These are phyloP conservation scores for Pipistrellus nathusii DNA, from an alignment of 2,797 vertebrate species.

Conservation along the genomic window DNA sequence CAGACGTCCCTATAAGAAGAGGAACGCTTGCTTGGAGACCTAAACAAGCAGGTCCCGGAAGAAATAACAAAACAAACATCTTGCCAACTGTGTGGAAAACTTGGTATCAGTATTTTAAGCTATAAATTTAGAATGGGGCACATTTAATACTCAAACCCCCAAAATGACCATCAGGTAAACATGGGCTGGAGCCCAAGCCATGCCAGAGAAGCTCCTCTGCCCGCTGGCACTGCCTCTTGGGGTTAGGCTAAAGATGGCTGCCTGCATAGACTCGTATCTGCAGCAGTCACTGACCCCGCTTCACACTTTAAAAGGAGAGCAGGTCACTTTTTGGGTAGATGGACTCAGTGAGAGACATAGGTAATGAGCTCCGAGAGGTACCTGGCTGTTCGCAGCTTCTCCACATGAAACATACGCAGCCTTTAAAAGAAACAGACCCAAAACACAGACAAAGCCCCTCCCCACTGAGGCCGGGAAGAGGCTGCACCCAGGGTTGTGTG, in stretches of 20 bases:
- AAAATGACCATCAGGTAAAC: conserved; percentile 71
- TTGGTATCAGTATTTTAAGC: conserved; percentile 54
- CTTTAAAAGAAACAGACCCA: conserved; percentile 57
- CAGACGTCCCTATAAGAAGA: conserved; percentile 72
- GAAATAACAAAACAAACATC: conserved; percentile 71
- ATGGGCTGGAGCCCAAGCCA: conserved; percentile 59
- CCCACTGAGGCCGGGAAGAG: conserved; percentile 36
- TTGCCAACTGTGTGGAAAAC: conserved; percentile 73
- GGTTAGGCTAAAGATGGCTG: background rate
- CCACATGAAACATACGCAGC: background rate
- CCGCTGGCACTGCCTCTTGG: background rate
- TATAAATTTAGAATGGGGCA: conserved; percentile 49
- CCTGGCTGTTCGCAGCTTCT: background rate
- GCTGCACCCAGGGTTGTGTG: conserved; percentile 45
- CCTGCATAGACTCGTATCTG: background rate
- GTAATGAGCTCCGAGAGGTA: background rate
- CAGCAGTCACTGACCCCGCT: conserved; percentile 66
- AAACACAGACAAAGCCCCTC: background rate
- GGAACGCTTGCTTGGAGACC: conserved; percentile 71
- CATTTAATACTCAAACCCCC: conserved; percentile 66
- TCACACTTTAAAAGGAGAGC: conserved; percentile 57
- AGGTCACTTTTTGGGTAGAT: background rate
- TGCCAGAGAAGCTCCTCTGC: background rate
- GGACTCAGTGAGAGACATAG: background rate
- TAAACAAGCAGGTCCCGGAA: conserved; percentile 65